These are phyloP conservation scores for Timandra comae DNA, from an alignment of 2,888 invertebrate genomes.

Conservation along the genomic window DNA sequence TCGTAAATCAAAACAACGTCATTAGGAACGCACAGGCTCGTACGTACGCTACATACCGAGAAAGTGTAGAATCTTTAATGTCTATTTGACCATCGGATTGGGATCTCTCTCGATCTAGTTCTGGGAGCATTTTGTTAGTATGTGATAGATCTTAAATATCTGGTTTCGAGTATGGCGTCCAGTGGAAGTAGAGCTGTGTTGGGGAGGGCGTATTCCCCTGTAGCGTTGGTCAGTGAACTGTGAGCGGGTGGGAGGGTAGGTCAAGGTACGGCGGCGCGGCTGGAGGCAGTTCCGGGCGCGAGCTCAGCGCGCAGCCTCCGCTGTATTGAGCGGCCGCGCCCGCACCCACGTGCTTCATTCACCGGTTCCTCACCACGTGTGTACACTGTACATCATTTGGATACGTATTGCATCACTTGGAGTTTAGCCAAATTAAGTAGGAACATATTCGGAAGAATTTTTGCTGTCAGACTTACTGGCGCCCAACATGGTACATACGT, in stretches of 20 bases:
- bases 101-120: constrained; percentile 35
- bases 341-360: constrained; percentile 59
- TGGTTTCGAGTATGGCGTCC: constrained; percentile 36
- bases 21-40: constrained; percentile 33
- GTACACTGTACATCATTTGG: constrained; percentile 25
- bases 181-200: constrained; percentile 36
- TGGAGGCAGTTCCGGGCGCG: constrained; percentile 37
- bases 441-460: constrained; percentile 7
- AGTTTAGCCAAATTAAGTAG: constrained; percentile 9
- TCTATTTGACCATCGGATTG: constrained; percentile 36
- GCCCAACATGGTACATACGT: constrained; percentile 24
- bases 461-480: constrained; percentile 20
- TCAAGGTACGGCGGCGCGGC: constrained; percentile 38
- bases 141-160: constrained; percentile 37
- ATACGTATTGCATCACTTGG: constrained; percentile 21
- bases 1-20: constrained; percentile 46
- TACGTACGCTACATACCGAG: constrained; percentile 30
- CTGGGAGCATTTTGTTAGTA: constrained; percentile 33
- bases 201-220: constrained; percentile 24
- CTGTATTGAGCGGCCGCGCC: constrained; percentile 61
- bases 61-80: constrained; percentile 38
- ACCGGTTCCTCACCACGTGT: constrained; percentile 43
- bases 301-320: constrained; percentile 62
- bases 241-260: constrained; percentile 29
- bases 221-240: constrained; percentile 28